Conservation (phyloP, 2,797 vertebrate genomes). For the Siniperca undulata region DNA sequence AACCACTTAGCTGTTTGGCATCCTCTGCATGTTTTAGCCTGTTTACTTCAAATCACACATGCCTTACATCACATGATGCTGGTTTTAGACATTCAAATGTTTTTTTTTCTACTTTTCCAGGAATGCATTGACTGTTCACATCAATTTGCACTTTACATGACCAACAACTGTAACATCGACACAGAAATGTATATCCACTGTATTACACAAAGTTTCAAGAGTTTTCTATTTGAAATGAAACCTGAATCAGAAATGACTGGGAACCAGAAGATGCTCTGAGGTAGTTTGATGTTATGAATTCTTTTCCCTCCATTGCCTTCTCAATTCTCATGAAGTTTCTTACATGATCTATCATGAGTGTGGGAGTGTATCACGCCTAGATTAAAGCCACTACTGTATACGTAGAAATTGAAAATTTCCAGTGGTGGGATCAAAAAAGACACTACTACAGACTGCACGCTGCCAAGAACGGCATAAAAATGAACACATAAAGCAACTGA, state of each 20-base stretch:
- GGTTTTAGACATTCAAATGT: no score
- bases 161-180: no score
- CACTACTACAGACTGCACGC: neutral
- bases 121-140: neutral
- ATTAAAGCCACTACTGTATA: neutral
- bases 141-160: neutral
- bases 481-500: no score
- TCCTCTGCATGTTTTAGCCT: constrained; percentile 5
- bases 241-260: no score
- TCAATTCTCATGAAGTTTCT: neutral
- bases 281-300: neutral
- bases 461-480: neutral
- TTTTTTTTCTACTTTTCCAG: neutral
- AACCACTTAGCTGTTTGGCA: neutral
- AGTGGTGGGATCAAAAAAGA: neutral
- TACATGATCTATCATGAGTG: neutral
- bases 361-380: neutral
- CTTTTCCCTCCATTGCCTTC: neutral
- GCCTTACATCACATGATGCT: neutral
- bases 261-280: neutral
- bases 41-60: neutral
- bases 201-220: neutral
- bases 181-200: neutral
- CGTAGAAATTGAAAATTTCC: neutral
- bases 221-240: neutral